Base-by-base conservation (phyloP, 2,797 vertebrate genomes). In the Okamejei kenojei region DNA sequence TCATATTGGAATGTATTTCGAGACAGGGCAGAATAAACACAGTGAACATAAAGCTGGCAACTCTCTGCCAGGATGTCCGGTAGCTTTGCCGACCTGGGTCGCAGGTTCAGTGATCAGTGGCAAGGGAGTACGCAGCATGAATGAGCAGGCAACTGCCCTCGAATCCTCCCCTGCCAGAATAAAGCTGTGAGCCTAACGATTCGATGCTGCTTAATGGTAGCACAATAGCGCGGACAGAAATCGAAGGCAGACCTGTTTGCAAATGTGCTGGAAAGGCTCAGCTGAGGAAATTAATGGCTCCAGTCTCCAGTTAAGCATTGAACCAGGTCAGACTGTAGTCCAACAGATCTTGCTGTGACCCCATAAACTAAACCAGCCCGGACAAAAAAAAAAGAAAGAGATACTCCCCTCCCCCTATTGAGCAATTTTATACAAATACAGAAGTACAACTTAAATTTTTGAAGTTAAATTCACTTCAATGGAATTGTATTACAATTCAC, bases 381-480 rank as follows among this genome's bases (percentile, higher is more conserved):
- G 29, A 63, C 2, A n/a, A 65, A 65, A 82, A 45, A 38, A 29
- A 32, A n/a, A 63, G 38, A 58, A 29, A 86, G 82, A 86, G 29
- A 32, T 19, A 32, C n/a, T 86, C 82, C 82, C 29, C 6, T 86
- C 58, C 29, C 29, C 61, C 82, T 84, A 86, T 71, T 90, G 88
- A 90, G 38, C 65, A 73, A 45, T 35, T 90, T 71, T 90, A 11
- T 38, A 86, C 88, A 90, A 90, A 73, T 73, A 90, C 88, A 90
- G 88, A 90, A 90, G 19, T 90, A 90, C 88, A 90, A 90, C 35
- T 35, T 38, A 45, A 90, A 73, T 65, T 68, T 90, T 73, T 73
- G 88, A 73, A 90, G 21, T 71, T 90, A 45, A 91, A 91, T 91
- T 91, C 65, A 74, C 71, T 91, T 45, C 65, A 91, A 91, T 54